Evolutionary conservation across 2,113 vertebrate species (phyloP).

Genomic region (Triplophysa siluroides): DNA sequence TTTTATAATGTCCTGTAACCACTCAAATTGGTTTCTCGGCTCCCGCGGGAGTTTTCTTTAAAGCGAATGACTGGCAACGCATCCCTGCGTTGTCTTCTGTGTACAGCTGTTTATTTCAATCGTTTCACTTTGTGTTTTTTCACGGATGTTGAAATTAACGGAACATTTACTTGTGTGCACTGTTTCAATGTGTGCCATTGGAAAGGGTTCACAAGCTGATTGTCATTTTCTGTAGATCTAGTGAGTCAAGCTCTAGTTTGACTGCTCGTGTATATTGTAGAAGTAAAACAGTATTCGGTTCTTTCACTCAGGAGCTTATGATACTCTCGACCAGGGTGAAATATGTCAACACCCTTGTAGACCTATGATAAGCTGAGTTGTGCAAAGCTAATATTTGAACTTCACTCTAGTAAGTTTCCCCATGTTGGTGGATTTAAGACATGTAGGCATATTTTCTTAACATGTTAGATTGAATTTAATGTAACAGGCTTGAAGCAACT

Average conservation of each 20-base stretch:
- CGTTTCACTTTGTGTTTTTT: slow-evolving; percentile 25
- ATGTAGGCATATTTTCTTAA: not conserved
- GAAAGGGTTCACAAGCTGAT: not conserved
- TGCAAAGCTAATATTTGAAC: slow-evolving; percentile 25
- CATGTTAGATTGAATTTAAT: not conserved
- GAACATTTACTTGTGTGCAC: not conserved
- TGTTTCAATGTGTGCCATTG: slow-evolving; percentile 42
- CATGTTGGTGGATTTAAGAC: slow-evolving; percentile 47
- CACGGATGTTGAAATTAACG: slow-evolving; percentile 30
- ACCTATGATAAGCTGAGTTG: slow-evolving; percentile 1
- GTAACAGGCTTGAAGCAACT: not conserved
- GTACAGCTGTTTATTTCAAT: slow-evolving; percentile 27
- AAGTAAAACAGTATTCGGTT: slow-evolving; percentile 7
- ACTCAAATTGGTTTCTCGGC: slow-evolving; percentile 33
- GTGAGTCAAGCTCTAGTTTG: slow-evolving; percentile 14
- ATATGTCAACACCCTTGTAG: slow-evolving; percentile 1
- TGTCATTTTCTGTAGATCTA: slow-evolving; percentile 10
- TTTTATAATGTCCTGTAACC: slow-evolving; percentile 1
- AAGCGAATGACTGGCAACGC: slow-evolving; percentile 51
- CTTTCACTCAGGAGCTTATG: slow-evolving; percentile 36
- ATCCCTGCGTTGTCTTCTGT: slow-evolving; percentile 24
- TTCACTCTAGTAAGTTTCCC: slow-evolving; percentile 22
- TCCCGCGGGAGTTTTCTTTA: slow-evolving; percentile 27
- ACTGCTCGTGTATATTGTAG: slow-evolving; percentile 18
- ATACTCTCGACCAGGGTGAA: slow-evolving; percentile 32